A percentile compares a stretch with the other conserved stretches of the same genome.
Conservation (phyloP, 1,140 invertebrate genomes). For the Drosophila ficusphila region DNA sequence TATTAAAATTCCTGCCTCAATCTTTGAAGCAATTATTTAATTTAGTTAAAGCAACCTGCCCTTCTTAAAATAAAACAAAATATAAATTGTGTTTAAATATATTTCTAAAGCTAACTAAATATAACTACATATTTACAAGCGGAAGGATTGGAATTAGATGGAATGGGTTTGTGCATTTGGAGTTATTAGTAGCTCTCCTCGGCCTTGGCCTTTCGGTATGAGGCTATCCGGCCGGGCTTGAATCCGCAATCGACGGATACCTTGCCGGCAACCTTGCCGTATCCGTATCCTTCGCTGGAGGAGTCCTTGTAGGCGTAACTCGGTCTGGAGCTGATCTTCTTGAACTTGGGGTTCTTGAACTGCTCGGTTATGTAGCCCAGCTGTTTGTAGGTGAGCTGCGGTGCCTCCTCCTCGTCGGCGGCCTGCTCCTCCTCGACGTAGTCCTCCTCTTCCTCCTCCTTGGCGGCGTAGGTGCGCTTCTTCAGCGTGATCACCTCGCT, state of each 20-base stretch:
- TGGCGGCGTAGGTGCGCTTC: constrained; percentile 49
- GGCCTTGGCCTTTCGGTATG: constrained; percentile 63
- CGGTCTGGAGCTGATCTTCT: constrained; percentile 39
- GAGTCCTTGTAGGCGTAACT: constrained; percentile 26
- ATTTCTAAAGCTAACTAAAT: constrained; percentile 18
- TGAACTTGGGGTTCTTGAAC: constrained; percentile 78
- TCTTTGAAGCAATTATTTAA: too few species aligned
- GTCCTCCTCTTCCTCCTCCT: constrained; percentile 66
- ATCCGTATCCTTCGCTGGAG: constrained; percentile 48
- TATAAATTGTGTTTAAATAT: constrained; percentile 14
- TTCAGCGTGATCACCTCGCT: constrained; percentile 84
- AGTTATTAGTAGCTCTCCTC: constrained; percentile 47
- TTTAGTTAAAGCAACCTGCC: too few species aligned
- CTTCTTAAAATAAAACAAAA: neutral
- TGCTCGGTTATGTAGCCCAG: constrained; percentile 72
- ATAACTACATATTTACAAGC: constrained; percentile 33
- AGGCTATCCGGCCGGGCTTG: constrained; percentile 69
- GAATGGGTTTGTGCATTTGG: too few species aligned
- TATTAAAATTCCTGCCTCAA: too few species aligned
- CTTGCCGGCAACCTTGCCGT: constrained; percentile 58
- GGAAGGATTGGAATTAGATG: neutral
- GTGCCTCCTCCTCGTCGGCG: constrained; percentile 31
- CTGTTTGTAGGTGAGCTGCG: constrained; percentile 73
- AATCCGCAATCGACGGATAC: constrained; percentile 74
- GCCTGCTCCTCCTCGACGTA: constrained; percentile 57